Evolutionary conservation across 2,797 vertebrate species (phyloP), one percentile per base, ranked within the genome.

Genomic region (Gorsachius magnificus): DNA sequence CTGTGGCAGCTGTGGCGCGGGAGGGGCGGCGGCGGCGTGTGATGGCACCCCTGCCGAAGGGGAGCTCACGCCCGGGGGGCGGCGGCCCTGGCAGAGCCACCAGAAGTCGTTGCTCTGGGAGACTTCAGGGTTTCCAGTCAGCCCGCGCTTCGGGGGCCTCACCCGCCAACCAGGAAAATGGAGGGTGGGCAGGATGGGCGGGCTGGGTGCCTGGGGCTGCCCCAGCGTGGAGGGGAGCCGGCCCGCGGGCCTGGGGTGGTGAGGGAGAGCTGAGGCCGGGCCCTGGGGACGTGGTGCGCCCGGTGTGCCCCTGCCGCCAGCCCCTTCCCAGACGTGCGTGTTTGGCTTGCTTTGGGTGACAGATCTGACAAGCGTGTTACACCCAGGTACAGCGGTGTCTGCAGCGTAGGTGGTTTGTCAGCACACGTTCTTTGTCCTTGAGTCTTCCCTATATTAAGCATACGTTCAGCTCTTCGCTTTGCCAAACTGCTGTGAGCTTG

Each of bases 201-300:
- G 38, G 50, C 18, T 16, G 31, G 56, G 13, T 33, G 26, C 35
- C 15, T 5, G 35, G 15, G 35, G 19, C 26, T 56, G 13, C 33
- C 46, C n/a, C 10, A 7, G 46, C 14, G 3, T 7, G 26, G 35
- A 13, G 48, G 16, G 38, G 61, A 5, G 18, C 14, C 6, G 4
- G 20, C 21, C 10, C 14, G 3, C 26, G 15, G 43, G 8, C 31
- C 11, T 10, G 61, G 5, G 17, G 31, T 8, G 19, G 3, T 45
- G 38, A 51, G 36, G 21, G 19, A 22, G 13, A 33, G 31, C 33
- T 5, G 26, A 29, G 54, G 31, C 26, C 2, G 1, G 13, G 28
- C 14, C 9, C 0, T 16, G 72, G 22, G n/a, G 65, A 15, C 4
- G 0, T 7, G 3, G 11, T 4, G 4, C 1, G 11, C 1, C 3